Base-by-base conservation (phyloP, 35 echinoderm and acorn worm species). In the Patiria miniata region DNA sequence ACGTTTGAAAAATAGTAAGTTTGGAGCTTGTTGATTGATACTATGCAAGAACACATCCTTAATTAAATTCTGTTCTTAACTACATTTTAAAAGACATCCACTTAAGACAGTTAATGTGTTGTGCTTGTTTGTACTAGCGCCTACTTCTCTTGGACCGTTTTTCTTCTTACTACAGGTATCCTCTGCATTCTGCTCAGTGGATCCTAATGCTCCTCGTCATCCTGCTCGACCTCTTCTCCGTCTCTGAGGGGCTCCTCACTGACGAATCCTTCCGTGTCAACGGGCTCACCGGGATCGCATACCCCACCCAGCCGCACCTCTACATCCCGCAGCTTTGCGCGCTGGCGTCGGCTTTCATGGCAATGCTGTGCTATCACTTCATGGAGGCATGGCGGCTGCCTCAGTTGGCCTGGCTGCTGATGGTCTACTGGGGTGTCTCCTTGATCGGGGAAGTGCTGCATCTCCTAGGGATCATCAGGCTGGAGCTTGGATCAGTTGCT, bases 231-330 rank as follows among this genome's bases (percentile, higher is more conserved):
- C 77, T 94, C 12, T 61, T 69, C 7, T 34, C 52, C 23, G n/a
- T 94, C 19, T 92, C 86, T 59, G 96, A 99, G 50, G 96, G 96
- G 5, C 7, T 94, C 7, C 77, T 99, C 16, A 92, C 93, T 10
- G 96, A 99, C 59, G 8, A 92, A 17, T 40, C 85, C 36, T 81
- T 83, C 2, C 57, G 90, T n/a, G 39, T 18, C 12, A 81, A 79
- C 10, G 52, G 12, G 7, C 65, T 68, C 1, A 4, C 42, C 12
- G 15, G 68, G 8, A 17, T 87, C 0, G 50, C 78, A 19, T 34
- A 78, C 15, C 15, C 78, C 22, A 92, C 92, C 16, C 69, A 82
- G 44, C 91, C 93, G 4, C 93, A 91, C 15, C 61, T 99, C 34
- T 99, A 99, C 76, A 37, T 93, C 1, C 77, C 92, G 1, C 69